Evolutionary conservation across 2,888 invertebrate genomes (phyloP).

Genomic region (Aethes cnicana): DNA sequence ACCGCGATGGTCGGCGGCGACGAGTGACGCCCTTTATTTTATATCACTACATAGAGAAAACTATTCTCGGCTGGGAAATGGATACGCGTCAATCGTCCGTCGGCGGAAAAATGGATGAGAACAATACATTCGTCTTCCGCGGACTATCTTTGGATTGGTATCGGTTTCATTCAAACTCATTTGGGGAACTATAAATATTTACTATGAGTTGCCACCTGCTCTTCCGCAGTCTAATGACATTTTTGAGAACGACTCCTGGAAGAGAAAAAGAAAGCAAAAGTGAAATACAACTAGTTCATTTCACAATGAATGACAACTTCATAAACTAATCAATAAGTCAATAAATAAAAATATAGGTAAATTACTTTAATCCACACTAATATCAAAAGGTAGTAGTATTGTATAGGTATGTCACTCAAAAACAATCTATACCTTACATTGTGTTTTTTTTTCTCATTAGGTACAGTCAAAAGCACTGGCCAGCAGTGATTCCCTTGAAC

Average conservation of each 20-base stretch:
- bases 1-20: slow-evolving; percentile 65
- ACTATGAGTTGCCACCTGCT: slow-evolving; percentile 19
- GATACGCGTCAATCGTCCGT: slow-evolving; percentile 75
- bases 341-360: too few relatives aligned
- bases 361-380: too few relatives aligned
- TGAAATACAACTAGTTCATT: too few relatives aligned
- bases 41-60: slow-evolving; percentile 57
- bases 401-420: too few relatives aligned
- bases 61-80: slow-evolving; percentile 77
- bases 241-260: background rate
- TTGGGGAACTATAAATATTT: slow-evolving; percentile 27
- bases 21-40: slow-evolving; percentile 79
- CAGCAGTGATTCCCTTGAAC: background rate
- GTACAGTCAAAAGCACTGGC: too few relatives aligned
- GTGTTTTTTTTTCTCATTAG: too few relatives aligned
- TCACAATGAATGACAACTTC: too few relatives aligned
- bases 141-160: slow-evolving; percentile 64
- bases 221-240: too few relatives aligned
- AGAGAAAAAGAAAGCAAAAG: background rate
- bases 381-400: too few relatives aligned
- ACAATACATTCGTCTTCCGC: slow-evolving; percentile 66
- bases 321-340: too few relatives aligned
- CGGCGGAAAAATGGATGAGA: slow-evolving; percentile 59
- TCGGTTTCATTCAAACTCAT: slow-evolving; percentile 51
- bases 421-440: too few relatives aligned